These are phyloP conservation scores for Crotophaga sulcirostris DNA, from an alignment of 2,113 vertebrate species.

Conservation along the genomic window DNA sequence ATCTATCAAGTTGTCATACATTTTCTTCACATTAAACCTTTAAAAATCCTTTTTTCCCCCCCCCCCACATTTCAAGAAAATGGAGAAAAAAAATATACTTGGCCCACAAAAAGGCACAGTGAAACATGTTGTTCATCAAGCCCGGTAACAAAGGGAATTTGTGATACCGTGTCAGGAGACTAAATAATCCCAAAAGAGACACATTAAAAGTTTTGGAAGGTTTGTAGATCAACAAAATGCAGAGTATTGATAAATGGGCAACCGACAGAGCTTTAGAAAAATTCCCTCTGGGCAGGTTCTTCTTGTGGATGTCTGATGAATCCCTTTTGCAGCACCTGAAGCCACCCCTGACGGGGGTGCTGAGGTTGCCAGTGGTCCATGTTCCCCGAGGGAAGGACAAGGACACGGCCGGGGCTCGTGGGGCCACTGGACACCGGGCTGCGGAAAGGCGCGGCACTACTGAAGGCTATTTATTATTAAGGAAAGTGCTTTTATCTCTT, in stretches of 20 bases:
- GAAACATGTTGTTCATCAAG: background rate
- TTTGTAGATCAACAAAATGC: background rate
- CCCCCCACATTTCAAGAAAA: constrained; percentile 11
- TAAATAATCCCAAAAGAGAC: background rate
- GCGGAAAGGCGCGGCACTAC: background rate
- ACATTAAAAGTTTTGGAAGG: background rate
- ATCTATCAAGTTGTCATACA: constrained; percentile 48
- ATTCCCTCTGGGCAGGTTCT: background rate
- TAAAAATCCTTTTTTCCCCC: background rate
- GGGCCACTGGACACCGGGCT: background rate
- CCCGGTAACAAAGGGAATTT: background rate
- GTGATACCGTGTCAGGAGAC: background rate
- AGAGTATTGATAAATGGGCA: background rate
- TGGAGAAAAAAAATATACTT: constrained; percentile 7
- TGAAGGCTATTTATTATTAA: constrained; percentile 26
- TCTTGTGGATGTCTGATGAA: background rate
- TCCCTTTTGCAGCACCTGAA: background rate
- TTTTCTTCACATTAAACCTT: constrained; percentile 44
- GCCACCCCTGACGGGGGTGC: background rate
- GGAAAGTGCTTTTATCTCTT: constrained; percentile 28
- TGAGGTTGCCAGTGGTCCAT: background rate
- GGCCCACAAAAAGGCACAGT: background rate
- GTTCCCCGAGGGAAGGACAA: background rate
- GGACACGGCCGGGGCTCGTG: background rate
- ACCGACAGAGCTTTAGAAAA: background rate